These are phyloP conservation scores for Anarsia innoxiella DNA, from an alignment of 2,888 invertebrate species.

Conservation along the genomic window DNA sequence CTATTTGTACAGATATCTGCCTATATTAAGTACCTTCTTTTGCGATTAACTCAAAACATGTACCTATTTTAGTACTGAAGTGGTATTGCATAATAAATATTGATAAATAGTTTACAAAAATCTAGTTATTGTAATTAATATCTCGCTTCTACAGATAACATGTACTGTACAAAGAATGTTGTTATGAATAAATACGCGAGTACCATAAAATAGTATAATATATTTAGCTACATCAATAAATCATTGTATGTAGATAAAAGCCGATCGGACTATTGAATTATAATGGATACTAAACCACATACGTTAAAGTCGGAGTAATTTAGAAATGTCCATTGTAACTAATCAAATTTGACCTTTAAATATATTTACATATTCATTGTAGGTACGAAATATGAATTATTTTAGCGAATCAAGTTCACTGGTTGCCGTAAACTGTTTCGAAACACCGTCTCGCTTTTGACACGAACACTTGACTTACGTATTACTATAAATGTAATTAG, in stretches of 20 bases:
- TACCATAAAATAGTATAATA: neutral
- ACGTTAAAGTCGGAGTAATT: neutral
- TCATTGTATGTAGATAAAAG: constrained; percentile 11
- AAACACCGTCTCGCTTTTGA: neutral
- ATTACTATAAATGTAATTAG: neutral
- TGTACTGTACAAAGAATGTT: constrained; percentile 1
- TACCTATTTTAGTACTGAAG: too few species aligned
- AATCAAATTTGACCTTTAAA: constrained; percentile 14
- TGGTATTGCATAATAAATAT: neutral
- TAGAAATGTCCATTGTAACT: constrained; percentile 7
- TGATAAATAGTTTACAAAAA: neutral
- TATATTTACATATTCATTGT: constrained; percentile 10
- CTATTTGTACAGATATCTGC: too few species aligned
- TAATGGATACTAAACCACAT: constrained; percentile 9
- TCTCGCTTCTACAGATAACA: constrained; percentile 4
- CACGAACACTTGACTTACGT: neutral
- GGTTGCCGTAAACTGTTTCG: neutral
- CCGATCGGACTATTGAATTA: constrained; percentile 9
- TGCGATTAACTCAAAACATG: too few species aligned
- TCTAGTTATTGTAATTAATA: too few species aligned
- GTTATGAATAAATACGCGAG: constrained; percentile 7
- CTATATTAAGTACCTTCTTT: too few species aligned
- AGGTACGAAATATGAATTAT: constrained; percentile 3
- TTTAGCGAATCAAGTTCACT: constrained; percentile 1
- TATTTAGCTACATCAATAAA: constrained; percentile 7